Conservation (phyloP, 2,797 vertebrate species). For the Neomorphus geoffroyi region DNA sequence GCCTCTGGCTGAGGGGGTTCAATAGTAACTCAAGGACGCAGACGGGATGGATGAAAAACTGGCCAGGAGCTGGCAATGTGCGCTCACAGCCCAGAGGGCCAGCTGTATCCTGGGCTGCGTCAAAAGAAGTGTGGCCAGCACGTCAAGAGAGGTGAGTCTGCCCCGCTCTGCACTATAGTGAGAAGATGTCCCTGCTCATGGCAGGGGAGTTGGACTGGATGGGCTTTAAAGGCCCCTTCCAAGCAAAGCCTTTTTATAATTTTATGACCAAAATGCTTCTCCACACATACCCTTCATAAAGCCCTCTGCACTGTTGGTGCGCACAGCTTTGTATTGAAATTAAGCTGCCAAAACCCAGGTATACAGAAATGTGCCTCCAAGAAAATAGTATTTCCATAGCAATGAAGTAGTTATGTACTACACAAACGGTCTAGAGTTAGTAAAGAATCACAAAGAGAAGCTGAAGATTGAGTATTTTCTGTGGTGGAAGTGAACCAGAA, state of each 20-base stretch:
- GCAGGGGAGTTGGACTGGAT: too few species aligned
- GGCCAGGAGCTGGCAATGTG: too few species aligned
- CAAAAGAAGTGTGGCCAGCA: too few species aligned
- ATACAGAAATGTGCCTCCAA: not conserved
- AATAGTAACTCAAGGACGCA: accelerated
- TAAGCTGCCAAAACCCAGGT: not conserved
- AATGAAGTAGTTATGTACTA: not conserved
- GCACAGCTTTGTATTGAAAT: not conserved
- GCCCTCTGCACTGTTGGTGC: not conserved
- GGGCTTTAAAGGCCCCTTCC: too few species aligned
- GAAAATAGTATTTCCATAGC: not conserved
- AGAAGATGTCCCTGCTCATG: too few species aligned
- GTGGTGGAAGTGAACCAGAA: not conserved
- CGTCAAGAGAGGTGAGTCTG: too few species aligned
- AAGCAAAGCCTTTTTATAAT: too few species aligned
- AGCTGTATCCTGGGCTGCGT: too few species aligned
- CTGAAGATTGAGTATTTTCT: not conserved
- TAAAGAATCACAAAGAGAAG: not conserved
- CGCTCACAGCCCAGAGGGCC: too few species aligned
- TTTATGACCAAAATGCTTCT: not conserved
- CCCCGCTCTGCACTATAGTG: too few species aligned
- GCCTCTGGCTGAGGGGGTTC: not conserved
- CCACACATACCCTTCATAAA: not conserved
- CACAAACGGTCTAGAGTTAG: not conserved
- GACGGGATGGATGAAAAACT: too few species aligned